Percentiles rank a stretch among this genome's conserved stretches.
Evolutionary conservation across 2,888 invertebrate genomes (phyloP).

Genomic region (Melolontha melolontha): DNA sequence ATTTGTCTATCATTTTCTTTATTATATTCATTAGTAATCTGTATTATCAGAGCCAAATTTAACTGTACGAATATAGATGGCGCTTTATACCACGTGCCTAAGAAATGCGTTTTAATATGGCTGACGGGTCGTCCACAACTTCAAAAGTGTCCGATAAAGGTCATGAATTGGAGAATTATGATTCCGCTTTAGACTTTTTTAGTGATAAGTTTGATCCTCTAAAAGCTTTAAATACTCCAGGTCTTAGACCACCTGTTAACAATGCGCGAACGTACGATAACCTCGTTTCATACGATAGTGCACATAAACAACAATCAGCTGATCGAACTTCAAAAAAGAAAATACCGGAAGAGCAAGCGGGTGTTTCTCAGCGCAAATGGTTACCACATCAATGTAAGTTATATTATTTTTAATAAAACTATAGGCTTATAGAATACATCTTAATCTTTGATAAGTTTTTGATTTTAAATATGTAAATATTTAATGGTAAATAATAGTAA

Average conservation of each 20-base stretch:
- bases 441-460: not conserved
- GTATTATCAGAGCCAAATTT: too few species aligned
- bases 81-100: not conserved
- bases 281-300: slow-evolving; percentile 72
- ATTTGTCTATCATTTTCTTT: too few species aligned
- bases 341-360: not conserved
- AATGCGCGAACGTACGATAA: slow-evolving; percentile 77
- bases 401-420: not conserved
- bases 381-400: slow-evolving; percentile 67
- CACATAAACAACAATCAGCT: slow-evolving; percentile 45
- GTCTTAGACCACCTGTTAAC: slow-evolving; percentile 68
- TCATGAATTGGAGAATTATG: slow-evolving; percentile 53
- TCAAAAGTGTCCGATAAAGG: slow-evolving; percentile 42
- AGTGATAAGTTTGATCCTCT: slow-evolving; percentile 77
- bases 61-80: slow-evolving; percentile 29
- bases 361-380: slow-evolving; percentile 60
- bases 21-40: too few species aligned
- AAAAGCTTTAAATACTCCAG: slow-evolving; percentile 74
- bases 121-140: not conserved
- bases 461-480: not conserved
- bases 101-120: slow-evolving; percentile 24
- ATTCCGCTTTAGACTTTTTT: slow-evolving; percentile 68
- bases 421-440: not conserved
- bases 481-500: not conserved
- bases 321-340: slow-evolving; percentile 18